Evolutionary conservation across 2,797 vertebrate genomes (phyloP).

Genomic region (Ibycter americanus): DNA sequence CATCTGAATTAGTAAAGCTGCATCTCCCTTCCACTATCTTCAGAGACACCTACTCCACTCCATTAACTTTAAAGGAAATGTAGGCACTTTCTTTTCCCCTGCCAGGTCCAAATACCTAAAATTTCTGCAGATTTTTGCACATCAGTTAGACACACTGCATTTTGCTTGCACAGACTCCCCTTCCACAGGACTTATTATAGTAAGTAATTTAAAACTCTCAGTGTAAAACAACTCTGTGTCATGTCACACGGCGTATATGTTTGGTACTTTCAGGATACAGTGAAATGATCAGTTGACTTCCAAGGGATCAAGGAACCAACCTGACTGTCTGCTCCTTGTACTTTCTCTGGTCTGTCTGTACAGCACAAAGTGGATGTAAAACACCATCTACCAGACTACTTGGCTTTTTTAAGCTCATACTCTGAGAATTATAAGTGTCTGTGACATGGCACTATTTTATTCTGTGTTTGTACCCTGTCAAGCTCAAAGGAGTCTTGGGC

Average conservation of each 20-base stretch:
- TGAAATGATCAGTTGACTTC: neutral
- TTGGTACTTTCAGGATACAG: neutral
- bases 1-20: neutral
- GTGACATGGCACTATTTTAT: slow-evolving; percentile 17
- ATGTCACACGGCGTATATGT: neutral
- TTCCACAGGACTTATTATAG: neutral
- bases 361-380: neutral
- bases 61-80: neutral
- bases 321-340: neutral
- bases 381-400: neutral
- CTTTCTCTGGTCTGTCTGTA: neutral
- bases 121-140: neutral
- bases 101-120: neutral
- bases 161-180: neutral
- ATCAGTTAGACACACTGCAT: neutral
- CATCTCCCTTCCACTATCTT: neutral
- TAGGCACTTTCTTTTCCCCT: neutral
- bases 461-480: neutral
- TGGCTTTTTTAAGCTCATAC: neutral
- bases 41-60: neutral
- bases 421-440: neutral
- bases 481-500: neutral
- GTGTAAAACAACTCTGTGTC: neutral
- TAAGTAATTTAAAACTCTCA: neutral
- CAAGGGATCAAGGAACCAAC: neutral